Evolutionary conservation across 1,140 invertebrate genomes (phyloP).

Genomic region (Coptotermes formosanus): DNA sequence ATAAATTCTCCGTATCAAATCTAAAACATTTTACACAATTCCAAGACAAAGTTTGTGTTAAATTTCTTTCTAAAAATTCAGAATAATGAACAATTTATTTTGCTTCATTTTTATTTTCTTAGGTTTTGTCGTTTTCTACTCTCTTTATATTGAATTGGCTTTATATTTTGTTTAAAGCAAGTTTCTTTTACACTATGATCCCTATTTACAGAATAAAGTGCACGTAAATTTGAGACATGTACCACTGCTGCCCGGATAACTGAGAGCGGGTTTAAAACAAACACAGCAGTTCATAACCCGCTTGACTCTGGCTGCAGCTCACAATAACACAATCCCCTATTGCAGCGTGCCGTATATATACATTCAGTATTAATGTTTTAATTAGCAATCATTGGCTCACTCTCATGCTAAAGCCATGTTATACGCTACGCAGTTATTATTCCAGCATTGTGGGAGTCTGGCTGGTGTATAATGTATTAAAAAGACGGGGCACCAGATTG

Average conservation of each 20-base stretch:
- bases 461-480: conserved; percentile 17
- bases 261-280: not conserved
- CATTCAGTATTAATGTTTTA: conserved; percentile 31
- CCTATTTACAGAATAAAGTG: not conserved
- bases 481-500: not conserved
- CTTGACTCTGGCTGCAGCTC: not conserved
- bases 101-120: too few relatives aligned
- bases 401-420: not conserved
- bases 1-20: too few relatives aligned
- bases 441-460: not conserved
- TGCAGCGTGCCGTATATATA: not conserved
- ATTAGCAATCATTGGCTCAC: conserved; percentile 28
- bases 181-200: not conserved
- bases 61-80: too few relatives aligned
- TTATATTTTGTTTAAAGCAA: too few relatives aligned
- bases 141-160: too few relatives aligned
- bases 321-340: conserved; percentile 22
- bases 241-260: not conserved
- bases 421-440: not conserved
- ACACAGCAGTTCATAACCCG: not conserved
- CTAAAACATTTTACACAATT: too few relatives aligned
- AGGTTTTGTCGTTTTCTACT: too few relatives aligned
- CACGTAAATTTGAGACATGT: not conserved
- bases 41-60: too few relatives aligned
- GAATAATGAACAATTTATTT: too few relatives aligned